Percentiles rank a stretch among this genome's conserved stretches.
Conservation (phyloP, 2,797 vertebrate genomes). For the Alfaro cultratus region DNA sequence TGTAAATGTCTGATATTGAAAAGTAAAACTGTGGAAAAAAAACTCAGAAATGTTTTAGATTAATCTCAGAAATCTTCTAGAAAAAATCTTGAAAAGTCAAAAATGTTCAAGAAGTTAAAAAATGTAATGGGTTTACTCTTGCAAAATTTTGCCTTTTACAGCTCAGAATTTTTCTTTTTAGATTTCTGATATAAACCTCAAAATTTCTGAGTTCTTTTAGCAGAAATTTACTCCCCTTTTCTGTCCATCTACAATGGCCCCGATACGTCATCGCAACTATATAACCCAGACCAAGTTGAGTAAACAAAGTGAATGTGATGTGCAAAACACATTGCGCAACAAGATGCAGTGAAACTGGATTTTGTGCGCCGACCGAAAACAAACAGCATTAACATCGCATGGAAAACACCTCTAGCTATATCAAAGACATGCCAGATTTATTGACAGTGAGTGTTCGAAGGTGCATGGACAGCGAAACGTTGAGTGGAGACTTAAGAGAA, state of each 20-base stretch:
- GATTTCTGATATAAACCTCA: no score
- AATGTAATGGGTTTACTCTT: no score
- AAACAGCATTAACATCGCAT: slow-evolving; percentile 54
- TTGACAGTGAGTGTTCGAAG: slow-evolving; percentile 43
- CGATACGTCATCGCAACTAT: neutral
- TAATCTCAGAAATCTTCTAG: neutral
- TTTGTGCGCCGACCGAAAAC: slow-evolving; percentile 63
- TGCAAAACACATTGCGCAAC: slow-evolving; percentile 36
- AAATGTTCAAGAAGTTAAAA: no score
- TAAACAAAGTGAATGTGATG: slow-evolving; percentile 32
- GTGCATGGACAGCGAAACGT: slow-evolving; percentile 59
- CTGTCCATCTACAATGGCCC: no score
- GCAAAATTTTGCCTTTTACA: no score
- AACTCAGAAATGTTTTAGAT: neutral
- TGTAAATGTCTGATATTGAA: no score
- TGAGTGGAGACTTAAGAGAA: slow-evolving; percentile 54
- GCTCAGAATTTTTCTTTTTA: no score
- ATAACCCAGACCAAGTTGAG: slow-evolving; percentile 20
- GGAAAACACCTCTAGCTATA: slow-evolving; percentile 38
- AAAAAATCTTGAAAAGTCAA: no score
- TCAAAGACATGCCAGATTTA: slow-evolving; percentile 63
- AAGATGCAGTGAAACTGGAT: slow-evolving; percentile 19
- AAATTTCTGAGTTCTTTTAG: no score
- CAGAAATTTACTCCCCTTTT: no score
- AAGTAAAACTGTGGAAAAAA: no score